Conservation (phyloP, 2,113 vertebrate genomes). For the Apeltes quadracus region DNA sequence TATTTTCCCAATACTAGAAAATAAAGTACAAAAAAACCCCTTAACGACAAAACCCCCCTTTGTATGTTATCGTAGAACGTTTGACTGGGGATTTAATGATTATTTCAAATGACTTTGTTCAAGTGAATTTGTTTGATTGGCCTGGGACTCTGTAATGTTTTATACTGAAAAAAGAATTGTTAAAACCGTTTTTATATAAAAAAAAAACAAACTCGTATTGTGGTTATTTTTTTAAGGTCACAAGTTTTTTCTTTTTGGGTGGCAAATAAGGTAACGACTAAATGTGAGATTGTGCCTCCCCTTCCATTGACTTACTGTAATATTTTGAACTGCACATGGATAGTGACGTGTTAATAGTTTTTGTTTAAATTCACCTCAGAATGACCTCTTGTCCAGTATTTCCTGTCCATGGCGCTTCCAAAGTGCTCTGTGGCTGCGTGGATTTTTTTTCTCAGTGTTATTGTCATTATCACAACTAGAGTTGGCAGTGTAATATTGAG, state of each 20-base stretch:
- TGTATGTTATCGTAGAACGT: slow-evolving; percentile 88
- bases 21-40: slow-evolving; percentile 75
- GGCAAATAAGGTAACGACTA: slow-evolving; percentile 35
- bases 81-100: slow-evolving; percentile 74
- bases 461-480: slow-evolving; percentile 1
- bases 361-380: too few relatives aligned
- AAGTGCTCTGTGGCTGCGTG: too few relatives aligned
- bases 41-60: slow-evolving; percentile 76
- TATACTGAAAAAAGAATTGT: slow-evolving; percentile 92
- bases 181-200: slow-evolving; percentile 90
- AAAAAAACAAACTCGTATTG: slow-evolving; percentile 66
- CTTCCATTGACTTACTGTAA: slow-evolving; percentile 52
- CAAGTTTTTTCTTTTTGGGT: slow-evolving; percentile 36
- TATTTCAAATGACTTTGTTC: slow-evolving; percentile 72
- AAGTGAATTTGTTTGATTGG: slow-evolving; percentile 87
- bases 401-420: too few relatives aligned
- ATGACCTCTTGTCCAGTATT: slow-evolving; percentile 38
- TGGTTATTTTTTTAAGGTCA: slow-evolving; percentile 72
- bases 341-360: slow-evolving; percentile 43
- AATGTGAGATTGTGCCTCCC: slow-evolving; percentile 60
- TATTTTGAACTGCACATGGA: slow-evolving; percentile 59
- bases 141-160: slow-evolving; percentile 87
- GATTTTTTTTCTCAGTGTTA: slow-evolving; percentile 15
- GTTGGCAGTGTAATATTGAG: neutral
- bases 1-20: slow-evolving; percentile 76